Evolutionary conservation across 2,113 vertebrate genomes (phyloP).

Genomic region (Mormoops blainvillei): DNA sequence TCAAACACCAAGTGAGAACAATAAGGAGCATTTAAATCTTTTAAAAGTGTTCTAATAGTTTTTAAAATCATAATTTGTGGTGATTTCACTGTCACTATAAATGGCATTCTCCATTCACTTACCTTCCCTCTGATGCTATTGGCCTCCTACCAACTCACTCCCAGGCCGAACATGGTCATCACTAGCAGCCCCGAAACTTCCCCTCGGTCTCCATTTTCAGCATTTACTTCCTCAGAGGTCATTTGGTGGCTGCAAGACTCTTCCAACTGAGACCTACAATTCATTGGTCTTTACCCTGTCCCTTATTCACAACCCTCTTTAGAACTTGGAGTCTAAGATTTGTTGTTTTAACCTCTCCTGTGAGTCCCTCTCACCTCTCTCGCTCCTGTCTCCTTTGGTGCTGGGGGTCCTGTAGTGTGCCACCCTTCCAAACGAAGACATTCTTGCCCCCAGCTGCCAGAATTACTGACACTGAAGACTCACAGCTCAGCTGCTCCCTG

Average conservation of each 20-base stretch:
- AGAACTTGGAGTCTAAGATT: background rate
- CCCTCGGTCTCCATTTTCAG: background rate
- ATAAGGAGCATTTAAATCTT: background rate
- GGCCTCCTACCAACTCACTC: background rate
- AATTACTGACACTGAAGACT: background rate
- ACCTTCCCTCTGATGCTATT: background rate
- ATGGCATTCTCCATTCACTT: background rate
- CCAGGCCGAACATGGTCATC: background rate
- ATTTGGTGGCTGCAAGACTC: too few species aligned
- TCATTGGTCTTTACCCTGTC: rapidly evolving
- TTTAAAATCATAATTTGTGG: background rate
- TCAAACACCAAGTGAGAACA: background rate
- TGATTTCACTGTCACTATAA: background rate
- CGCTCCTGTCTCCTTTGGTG: rapidly evolving
- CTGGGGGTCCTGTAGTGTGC: too few species aligned
- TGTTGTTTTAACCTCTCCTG: background rate
- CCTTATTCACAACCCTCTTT: background rate
- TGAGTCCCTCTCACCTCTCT: background rate
- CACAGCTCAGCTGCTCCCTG: background rate
- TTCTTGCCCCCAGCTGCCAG: too few species aligned
- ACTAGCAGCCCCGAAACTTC: background rate
- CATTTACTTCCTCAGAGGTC: background rate
- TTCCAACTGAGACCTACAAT: rapidly evolving
- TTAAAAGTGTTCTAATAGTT: background rate
- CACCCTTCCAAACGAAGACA: background rate